Base-by-base conservation (phyloP, 1,140 invertebrate species). In the Neotoxoptera formosana region DNA sequence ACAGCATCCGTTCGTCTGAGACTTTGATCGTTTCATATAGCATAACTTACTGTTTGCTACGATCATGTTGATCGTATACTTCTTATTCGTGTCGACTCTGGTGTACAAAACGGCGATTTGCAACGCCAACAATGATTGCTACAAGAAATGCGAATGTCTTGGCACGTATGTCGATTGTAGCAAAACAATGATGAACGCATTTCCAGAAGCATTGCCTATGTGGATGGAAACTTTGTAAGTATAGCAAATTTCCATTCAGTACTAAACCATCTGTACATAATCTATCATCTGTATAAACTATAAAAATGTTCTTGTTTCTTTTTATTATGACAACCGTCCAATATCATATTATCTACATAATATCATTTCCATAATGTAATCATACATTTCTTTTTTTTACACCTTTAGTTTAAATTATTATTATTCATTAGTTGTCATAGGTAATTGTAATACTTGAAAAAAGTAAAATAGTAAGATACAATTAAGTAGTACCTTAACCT, bases 151-250 rank as follows among this genome's bases (percentile, higher is more conserved):
- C 21, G 14, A 41, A 7, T 93, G 87, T 25, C 89, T 89, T 6
- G 93, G 81, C 14, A n/a, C 56, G 0, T 90, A 53, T 34, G 89
- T 93, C 4, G 60, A 93, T 21, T 93, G 93, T 51, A 93, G 93
- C 60, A 47, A 48, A 23, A 76, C 7, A 36, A 17, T 81, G 34
- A 30, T 93, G 1, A 51, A 34, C 60, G 21, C 34, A 21, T 48
- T 93, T 36, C 93, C 93, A 9, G 76, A 76, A 51, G 21, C n/a
- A 17, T 56, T 93, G 20, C 93, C 93, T 17, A 51, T 11, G 2
- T 90, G 87, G 93, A 84, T 47, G 1, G 76, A 90, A 81, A n/a
- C 36, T 23, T 53, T 93, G 93, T 93, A 53, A 93, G 93, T 93
- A 84, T 23, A 84, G 3, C 41, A 14, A 84, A 25, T 45, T 25